Conservation (phyloP, 2,797 vertebrate genomes). For the Gobio occitaniae region DNA sequence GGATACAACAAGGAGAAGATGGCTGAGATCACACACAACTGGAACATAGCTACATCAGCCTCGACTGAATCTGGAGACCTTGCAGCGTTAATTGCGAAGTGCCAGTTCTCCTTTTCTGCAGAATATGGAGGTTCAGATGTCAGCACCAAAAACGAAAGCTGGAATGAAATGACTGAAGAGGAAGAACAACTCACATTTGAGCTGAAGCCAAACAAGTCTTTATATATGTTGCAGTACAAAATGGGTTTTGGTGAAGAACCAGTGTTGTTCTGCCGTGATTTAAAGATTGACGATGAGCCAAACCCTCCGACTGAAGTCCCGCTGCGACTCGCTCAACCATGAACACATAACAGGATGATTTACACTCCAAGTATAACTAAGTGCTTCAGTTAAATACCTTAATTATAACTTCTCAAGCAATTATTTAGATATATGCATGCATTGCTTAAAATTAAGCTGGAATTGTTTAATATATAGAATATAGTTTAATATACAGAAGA, state of each 20-base stretch:
- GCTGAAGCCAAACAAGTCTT: no score
- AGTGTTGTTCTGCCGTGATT: conserved; percentile 20
- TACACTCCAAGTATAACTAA: no score
- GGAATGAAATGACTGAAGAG: no score
- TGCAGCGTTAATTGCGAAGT: rapidly evolving
- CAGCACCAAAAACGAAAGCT: no score
- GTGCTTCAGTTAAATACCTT: no score
- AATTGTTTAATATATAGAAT: neutral
- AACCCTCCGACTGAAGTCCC: neutral
- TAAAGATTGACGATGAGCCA: neutral
- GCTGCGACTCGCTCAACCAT: neutral
- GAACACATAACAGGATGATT: neutral
- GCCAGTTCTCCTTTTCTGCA: neutral
- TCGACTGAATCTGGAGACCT: rapidly evolving
- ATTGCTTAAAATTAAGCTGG: no score
- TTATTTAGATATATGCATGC: no score
- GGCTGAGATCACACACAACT: neutral
- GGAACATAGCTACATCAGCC: rapidly evolving
- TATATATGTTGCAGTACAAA: conserved; percentile 1
- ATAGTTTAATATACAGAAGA: no score
- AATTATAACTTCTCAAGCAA: no score
- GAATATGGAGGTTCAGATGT: neutral
- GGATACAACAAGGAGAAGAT: neutral
- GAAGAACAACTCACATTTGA: no score
- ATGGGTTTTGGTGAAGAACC: conserved; percentile 8